A percentile compares a stretch with the other conserved stretches of the same genome.
phyloP scores from a whole-genome alignment of 1,140 invertebrate species.

The Leucophenga varia region DNA sequence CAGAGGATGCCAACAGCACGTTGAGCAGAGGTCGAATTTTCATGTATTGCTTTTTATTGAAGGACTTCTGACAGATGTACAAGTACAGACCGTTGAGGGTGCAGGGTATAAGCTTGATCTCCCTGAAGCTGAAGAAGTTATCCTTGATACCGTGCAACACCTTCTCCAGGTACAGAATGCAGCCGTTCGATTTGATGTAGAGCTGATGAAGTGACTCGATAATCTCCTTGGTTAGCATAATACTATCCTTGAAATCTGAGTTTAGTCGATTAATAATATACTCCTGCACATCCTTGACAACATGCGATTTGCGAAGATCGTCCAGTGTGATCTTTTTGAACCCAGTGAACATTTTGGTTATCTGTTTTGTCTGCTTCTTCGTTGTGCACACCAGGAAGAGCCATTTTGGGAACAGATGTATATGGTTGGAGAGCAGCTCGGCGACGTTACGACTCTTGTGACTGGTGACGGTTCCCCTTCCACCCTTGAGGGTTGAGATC shows the following conservation, averaged over 20 bases:
- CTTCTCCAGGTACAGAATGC: constrained; percentile 91
- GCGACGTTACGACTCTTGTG: constrained; percentile 73
- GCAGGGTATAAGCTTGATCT: constrained; percentile 87
- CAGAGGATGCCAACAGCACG: constrained; percentile 82
- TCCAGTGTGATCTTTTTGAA: constrained; percentile 92
- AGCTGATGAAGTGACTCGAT: constrained; percentile 94
- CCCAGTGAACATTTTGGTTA: constrained; percentile 89
- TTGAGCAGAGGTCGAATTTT: constrained; percentile 81
- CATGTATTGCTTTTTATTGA: constrained; percentile 83
- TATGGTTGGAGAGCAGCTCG: constrained; percentile 83
- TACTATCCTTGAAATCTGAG: constrained; percentile 63
- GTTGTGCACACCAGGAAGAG: constrained; percentile 88
- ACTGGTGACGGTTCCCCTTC: constrained; percentile 50
- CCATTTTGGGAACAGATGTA: constrained; percentile 93
- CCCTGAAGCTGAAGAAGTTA: constrained; percentile 84
- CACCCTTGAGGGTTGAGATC: constrained; percentile 55
- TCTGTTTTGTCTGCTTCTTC: constrained; percentile 79
- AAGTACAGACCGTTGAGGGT: constrained; percentile 93
- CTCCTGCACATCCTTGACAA: constrained; percentile 89
- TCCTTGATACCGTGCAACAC: constrained; percentile 91
- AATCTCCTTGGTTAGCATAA: constrained; percentile 66
- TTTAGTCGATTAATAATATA: constrained; percentile 91
- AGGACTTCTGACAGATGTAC: constrained; percentile 91
- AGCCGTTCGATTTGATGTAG: constrained; percentile 95
- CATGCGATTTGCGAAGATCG: constrained; percentile 85